phyloP scores from a whole-genome alignment of 2,113 vertebrate genomes.

The Gnathonemus echidnorhynchus region DNA sequence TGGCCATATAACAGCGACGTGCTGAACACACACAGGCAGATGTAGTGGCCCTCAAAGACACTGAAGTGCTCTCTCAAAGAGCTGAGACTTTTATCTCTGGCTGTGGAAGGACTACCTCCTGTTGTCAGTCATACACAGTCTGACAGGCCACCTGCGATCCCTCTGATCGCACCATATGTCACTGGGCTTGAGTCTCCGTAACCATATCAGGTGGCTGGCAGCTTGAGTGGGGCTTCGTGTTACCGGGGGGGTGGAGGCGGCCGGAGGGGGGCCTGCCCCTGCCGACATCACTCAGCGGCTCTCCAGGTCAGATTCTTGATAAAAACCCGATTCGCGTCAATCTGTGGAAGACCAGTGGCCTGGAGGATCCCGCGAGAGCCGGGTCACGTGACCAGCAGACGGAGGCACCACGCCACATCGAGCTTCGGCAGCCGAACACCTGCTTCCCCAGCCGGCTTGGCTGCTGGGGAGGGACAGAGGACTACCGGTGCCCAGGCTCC shows the following conservation, averaged over 20 bases:
- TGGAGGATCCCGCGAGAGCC: not conserved
- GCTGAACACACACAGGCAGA: not conserved
- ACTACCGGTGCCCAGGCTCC: not conserved
- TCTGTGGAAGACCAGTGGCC: not conserved
- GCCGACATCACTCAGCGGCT: not conserved
- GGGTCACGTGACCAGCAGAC: slow-evolving; percentile 5
- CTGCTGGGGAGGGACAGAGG: not conserved
- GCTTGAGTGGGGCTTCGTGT: not conserved
- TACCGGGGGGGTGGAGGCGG: not conserved
- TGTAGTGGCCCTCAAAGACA: not conserved
- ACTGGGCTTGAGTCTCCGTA: slow-evolving; percentile 26
- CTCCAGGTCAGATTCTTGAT: slow-evolving; percentile 20
- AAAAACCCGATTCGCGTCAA: slow-evolving; percentile 30
- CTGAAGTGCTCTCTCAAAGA: not conserved
- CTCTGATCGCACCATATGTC: slow-evolving; percentile 31
- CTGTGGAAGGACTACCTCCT: not conserved
- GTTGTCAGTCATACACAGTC: not conserved
- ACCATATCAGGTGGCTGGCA: slow-evolving; percentile 11
- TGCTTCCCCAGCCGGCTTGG: not conserved
- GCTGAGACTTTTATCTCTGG: not conserved
- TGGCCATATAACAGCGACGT: not conserved
- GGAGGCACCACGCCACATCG: not conserved
- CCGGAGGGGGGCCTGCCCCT: not conserved
- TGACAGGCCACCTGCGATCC: not conserved
- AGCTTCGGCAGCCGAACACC: not conserved